Base-by-base conservation (phyloP, 2,888 invertebrate genomes). In the Xanthorhoe designata region DNA sequence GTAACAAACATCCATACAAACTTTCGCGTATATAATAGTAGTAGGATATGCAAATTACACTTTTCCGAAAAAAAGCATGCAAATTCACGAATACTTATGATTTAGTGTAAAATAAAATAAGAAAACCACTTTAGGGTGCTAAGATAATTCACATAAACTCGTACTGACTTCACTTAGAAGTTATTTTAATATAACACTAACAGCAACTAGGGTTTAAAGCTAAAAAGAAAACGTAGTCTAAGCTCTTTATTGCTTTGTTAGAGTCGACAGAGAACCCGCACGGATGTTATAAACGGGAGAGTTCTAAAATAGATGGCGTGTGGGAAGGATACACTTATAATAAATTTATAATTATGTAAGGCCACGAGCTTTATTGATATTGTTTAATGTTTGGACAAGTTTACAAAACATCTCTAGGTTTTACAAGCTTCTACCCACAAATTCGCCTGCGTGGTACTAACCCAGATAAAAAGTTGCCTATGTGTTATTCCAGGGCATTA, bases 261-360 rank as follows among this genome's bases (percentile, higher is more conserved):
- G 45, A 45, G 52, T 53, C 35, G 60, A 63, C 55, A 64, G 60
- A 64, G 32, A 56, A 29, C 52, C 51, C 55, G 15, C 35, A 29
- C 55, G 59, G 61, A 52, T 35, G 58, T 69, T 57, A 29, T 69
- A 65, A 63, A 66, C 35, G 24, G 54, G 49, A 66, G 56, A 35
- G 7, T 38, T 56, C 53, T 51, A 45, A 65, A 56, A 61, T 65
- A 60, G 51, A 65, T 56, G 56, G 60, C 60, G 35, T 61, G 57
- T 61, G 56, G 51, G 52, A 61, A 66, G 52, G 63, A 52, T 53
- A 19, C 54, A 51, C 60, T 45, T 47, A 50, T 65, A 35, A 19
- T 9, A 15, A 56, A 65, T 61, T 63, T 52, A 56, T 63, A 57
- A 52, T 51, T 56, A 45, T 63, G 5, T 4, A 32, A 19, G 55